phyloP scores from a whole-genome alignment of 2,797 vertebrate species.

The Podargus strigoides region DNA sequence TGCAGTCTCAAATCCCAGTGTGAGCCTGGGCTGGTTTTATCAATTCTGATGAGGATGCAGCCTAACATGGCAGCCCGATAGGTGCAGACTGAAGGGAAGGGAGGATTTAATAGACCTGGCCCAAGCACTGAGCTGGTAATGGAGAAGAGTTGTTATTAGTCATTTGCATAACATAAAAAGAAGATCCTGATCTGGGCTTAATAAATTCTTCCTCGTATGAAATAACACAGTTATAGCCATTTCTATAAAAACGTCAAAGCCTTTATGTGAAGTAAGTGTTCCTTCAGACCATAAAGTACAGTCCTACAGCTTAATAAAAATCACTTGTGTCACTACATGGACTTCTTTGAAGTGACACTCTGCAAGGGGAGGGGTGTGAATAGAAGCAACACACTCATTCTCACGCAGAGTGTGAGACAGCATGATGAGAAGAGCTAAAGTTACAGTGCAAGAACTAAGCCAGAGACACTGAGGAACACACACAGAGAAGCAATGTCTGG shows the following conservation, averaged over 20 bases:
- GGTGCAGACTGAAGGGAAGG: background rate
- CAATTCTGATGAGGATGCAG: background rate
- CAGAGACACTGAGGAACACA: background rate
- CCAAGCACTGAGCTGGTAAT: background rate
- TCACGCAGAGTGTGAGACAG: background rate
- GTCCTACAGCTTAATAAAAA: background rate
- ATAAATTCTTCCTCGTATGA: background rate
- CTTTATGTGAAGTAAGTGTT: constrained; percentile 7
- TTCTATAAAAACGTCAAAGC: constrained; percentile 39
- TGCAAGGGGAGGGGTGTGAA: background rate
- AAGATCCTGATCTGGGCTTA: background rate
- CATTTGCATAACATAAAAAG: constrained; percentile 19
- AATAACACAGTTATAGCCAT: background rate
- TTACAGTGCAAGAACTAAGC: background rate
- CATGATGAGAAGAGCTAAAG: background rate
- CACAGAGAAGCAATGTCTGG: background rate
- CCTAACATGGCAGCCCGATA: background rate
- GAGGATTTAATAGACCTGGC: background rate
- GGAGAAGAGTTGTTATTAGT: constrained; percentile 19
- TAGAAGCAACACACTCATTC: background rate
- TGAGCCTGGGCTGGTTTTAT: background rate
- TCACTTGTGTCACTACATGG: background rate
- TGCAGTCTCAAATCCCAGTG: background rate
- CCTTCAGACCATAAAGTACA: background rate
- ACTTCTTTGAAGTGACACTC: background rate